Evolutionary conservation across 2,797 vertebrate species (phyloP).

Genomic region (Masticophis lateralis): DNA sequence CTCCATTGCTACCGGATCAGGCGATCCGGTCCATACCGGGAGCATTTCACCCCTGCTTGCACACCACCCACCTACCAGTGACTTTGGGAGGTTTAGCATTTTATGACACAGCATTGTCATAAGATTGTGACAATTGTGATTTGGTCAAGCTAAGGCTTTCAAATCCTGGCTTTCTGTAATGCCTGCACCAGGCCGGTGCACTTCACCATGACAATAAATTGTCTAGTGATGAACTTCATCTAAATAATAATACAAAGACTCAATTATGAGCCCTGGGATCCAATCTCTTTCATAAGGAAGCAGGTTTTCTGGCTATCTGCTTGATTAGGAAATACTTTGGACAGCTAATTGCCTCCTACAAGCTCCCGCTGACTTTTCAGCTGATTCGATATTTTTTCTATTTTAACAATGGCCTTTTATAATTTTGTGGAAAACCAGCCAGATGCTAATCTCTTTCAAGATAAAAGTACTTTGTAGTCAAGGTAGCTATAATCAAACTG

Average conservation of each 20-base stretch:
- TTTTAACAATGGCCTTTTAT: slow-evolving; percentile 27
- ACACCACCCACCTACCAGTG: background rate
- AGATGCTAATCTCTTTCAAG: slow-evolving; percentile 25
- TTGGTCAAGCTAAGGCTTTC: background rate
- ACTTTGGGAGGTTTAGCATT: background rate
- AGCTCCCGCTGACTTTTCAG: background rate
- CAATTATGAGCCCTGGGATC: slow-evolving; percentile 14
- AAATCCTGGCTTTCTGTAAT: background rate
- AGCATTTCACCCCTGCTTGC: background rate
- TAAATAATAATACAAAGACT: slow-evolving; percentile 9
- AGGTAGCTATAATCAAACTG: slow-evolving; percentile 12
- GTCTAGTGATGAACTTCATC: background rate
- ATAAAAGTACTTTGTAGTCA: background rate
- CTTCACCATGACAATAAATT: background rate
- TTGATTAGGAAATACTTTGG: slow-evolving; percentile 18
- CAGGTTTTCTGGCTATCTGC: slow-evolving; percentile 6
- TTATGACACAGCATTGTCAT: background rate
- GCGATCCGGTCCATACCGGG: no score
- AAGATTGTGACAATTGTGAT: background rate
- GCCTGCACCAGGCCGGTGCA: background rate
- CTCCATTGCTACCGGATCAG: no score
- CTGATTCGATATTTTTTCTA: slow-evolving; percentile 36
- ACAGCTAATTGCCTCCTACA: slow-evolving; percentile 34
- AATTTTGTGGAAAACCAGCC: slow-evolving; percentile 21
- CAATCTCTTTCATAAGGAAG: slow-evolving; percentile 37